phyloP scores from a whole-genome alignment of 2,797 vertebrate species.

The Etheostoma nigrum region DNA sequence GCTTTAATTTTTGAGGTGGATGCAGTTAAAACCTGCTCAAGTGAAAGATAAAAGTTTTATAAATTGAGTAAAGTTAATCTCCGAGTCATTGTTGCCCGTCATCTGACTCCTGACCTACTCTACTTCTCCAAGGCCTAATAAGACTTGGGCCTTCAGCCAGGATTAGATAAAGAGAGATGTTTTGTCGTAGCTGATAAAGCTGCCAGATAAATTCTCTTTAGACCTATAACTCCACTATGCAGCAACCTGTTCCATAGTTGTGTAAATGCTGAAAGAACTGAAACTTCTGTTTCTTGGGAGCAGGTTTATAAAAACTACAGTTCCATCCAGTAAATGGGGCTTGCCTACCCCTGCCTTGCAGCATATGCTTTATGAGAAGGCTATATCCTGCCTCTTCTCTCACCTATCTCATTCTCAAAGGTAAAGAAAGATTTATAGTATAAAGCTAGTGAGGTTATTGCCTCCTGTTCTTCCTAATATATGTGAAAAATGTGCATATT shows the following conservation, averaged over 20 bases:
- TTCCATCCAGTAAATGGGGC: conserved; percentile 16
- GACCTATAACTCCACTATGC: conserved; percentile 55
- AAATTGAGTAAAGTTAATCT: neutral
- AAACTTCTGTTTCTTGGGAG: conserved; percentile 2
- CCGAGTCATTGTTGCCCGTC: conserved; percentile 33
- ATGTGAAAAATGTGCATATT: conserved; percentile 64
- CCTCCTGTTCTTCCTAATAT: conserved; percentile 52
- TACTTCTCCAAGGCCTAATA: conserved; percentile 46
- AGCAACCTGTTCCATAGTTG: conserved; percentile 19
- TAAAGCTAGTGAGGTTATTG: neutral
- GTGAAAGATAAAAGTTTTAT: conserved; percentile 1
- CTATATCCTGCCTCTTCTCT: conserved; percentile 25
- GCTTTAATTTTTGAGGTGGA: neutral
- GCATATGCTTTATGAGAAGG: neutral
- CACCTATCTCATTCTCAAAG: conserved; percentile 24
- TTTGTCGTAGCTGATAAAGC: neutral
- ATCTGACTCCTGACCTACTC: conserved; percentile 43
- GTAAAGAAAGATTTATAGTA: conserved; percentile 13
- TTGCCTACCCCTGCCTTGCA: conserved; percentile 25
- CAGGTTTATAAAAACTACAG: neutral
- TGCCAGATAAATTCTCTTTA: conserved; percentile 25
- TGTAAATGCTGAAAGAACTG: conserved; percentile 14
- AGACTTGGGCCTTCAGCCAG: conserved; percentile 22
- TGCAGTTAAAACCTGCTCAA: conserved; percentile 1
- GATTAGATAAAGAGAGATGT: conserved; percentile 41